Evolutionary conservation across 1,140 invertebrate genomes (phyloP), one percentile per base, ranked within the genome.

Genomic region (Calephelis nemesis): DNA sequence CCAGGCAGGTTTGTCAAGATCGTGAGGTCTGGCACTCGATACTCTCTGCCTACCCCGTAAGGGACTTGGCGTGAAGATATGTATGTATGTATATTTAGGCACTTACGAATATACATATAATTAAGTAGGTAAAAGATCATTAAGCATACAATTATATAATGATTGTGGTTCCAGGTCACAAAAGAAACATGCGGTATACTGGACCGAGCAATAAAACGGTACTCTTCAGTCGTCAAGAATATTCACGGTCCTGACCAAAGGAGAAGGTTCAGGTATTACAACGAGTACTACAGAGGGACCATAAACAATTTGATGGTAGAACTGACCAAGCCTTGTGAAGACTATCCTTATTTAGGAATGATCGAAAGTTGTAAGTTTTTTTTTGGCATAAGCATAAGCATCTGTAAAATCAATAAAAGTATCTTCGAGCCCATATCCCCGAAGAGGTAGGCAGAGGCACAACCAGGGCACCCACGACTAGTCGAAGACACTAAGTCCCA

Each of bases 331-430:
- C 79, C 86, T 2, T 96, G 95, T 78, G 90, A 92, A 70, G 84
- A 92, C 1, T 92, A 92, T 65, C 96, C 96, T 0, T 77, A 93
- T 70, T 82, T 94, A n/a, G 70, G 92, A 8, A 96, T 96, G 94
- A 93, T 95, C 80, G 96, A 97, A 88, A 92, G 93, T 72, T 96
- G 95, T 96, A 91, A 94, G 93, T 19, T 19, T 19, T 19, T 19
- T 19, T 19, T 19, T 19, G 19, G 1, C 19, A 19, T 19, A 19
- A 19, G 19, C 19, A 3, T 19, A 19, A 19, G 19, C 19, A 19
- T 19, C 19, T 19, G 19, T 3, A n/a, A n/a, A n/a, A n/a, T n/a
- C n/a, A n/a, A n/a, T n/a, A n/a, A n/a, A n/a, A n/a, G n/a, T n/a
- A n/a, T n/a, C n/a, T n/a, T n/a, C n/a, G n/a, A n/a, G n/a, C n/a